Evolutionary conservation across 2,797 vertebrate species (phyloP).

Genomic region (Oreochromis mossambicus): DNA sequence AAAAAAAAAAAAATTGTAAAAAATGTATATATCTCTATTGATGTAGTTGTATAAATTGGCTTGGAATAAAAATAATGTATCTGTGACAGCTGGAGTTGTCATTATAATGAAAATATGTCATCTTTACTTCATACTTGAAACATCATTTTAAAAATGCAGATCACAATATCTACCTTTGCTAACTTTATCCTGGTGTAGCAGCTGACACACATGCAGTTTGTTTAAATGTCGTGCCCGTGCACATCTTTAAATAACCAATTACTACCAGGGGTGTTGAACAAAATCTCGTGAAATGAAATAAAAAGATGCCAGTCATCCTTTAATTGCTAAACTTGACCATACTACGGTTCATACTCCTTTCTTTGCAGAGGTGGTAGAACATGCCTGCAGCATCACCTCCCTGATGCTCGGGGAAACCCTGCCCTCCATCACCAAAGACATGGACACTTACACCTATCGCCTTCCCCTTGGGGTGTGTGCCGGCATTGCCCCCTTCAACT

Average conservation of each 20-base stretch:
- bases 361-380: slow-evolving; percentile 93
- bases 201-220: rapidly evolving
- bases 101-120: background rate
- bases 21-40: background rate
- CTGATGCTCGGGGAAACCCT: slow-evolving; percentile 94
- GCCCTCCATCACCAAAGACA: slow-evolving; percentile 94
- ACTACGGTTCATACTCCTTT: background rate
- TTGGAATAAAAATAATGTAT: background rate
- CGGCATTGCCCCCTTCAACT: slow-evolving; percentile 94
- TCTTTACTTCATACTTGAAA: background rate
- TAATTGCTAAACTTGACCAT: background rate
- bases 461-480: slow-evolving; percentile 91
- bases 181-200: background rate
- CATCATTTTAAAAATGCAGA: background rate
- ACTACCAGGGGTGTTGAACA: background rate
- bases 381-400: slow-evolving; percentile 92
- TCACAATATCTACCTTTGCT: rapidly evolving
- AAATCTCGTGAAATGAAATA: background rate
- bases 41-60: background rate
- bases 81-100: background rate
- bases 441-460: slow-evolving; percentile 92
- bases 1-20: background rate
- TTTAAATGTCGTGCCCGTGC: background rate
- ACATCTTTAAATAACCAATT: background rate
- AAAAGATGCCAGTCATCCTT: background rate